Percentiles rank a stretch among this genome's conserved stretches.
Conservation (phyloP, 2,888 invertebrate genomes). For the Pheosia gnoma region DNA sequence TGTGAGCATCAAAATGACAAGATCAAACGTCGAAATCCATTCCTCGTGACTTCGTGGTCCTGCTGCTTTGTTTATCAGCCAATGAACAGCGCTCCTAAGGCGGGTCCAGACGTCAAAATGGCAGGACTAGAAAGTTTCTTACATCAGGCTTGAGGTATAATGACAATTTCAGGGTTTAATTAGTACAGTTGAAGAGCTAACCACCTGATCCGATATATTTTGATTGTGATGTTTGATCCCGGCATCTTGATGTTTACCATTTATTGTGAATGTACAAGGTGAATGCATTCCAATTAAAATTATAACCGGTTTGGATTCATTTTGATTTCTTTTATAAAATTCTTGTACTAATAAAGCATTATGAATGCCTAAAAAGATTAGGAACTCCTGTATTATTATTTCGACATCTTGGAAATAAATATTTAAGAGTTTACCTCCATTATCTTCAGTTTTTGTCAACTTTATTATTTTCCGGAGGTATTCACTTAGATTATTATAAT, state of each 20-base stretch:
- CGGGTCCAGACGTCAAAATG: no score
- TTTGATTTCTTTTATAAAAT: slow-evolving; percentile 62
- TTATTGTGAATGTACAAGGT: slow-evolving; percentile 47
- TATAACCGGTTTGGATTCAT: slow-evolving; percentile 57
- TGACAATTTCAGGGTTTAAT: no score
- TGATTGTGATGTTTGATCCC: no score
- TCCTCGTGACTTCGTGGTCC: no score
- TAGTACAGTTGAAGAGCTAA: no score
- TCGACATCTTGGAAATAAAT: slow-evolving; percentile 42
- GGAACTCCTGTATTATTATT: slow-evolving; percentile 48
- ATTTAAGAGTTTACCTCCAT: slow-evolving; percentile 64
- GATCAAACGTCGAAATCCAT: no score
- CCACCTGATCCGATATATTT: no score
- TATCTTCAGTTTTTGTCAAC: slow-evolving; percentile 27
- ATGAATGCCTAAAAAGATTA: slow-evolving; percentile 68
- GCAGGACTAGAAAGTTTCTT: no score
- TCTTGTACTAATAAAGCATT: slow-evolving; percentile 52
- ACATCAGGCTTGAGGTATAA: no score
- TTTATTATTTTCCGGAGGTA: slow-evolving; percentile 49
- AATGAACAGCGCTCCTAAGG: no score
- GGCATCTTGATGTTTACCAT: no score
- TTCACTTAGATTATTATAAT: slow-evolving; percentile 62
- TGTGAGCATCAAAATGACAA: slow-evolving; percentile 14
- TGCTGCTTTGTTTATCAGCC: no score
- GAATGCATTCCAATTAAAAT: slow-evolving; percentile 51